Evolutionary conservation across 2,797 vertebrate species (phyloP), one percentile per base, ranked within the genome.

Genomic region (Rhodeus uyekii): DNA sequence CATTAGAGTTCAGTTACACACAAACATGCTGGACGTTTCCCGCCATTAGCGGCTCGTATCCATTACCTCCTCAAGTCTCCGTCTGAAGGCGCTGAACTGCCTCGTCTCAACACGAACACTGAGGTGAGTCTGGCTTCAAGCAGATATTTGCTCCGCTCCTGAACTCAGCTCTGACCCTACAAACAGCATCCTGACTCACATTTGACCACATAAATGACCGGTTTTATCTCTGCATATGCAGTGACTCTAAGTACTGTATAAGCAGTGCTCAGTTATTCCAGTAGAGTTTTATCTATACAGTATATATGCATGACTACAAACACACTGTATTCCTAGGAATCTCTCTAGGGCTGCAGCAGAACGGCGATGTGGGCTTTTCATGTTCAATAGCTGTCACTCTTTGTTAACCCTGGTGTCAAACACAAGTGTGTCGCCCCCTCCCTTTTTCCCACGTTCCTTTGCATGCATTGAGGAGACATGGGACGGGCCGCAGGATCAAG

Each of bases 1-100:
- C 88, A 84, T 88, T 89, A 90, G 79, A 88, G 84, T 60, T 84
- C 80, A 65, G 87, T 92, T 91, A 88, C 90, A 88, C 77, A 85
- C 82, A 81, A 68, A 81, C 80, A 84, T 24, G 46, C 61, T 27
- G 74, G 3, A 39, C 76, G 84, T 87, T 81, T 86, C 90, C 83
- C 73, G 42, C 84, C 86, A 87, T 90, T 87, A 88, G 44, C 85
- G 80, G 69, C 65, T n/a, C 0, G 85, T 90, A 87, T 91, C 83
- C 1, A 60, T 88, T 90, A 89, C 88, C 73, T 60, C 67, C 50
- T 61, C 50, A 8, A 63, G 67, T 61, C n/a, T 29, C 27, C 1
- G 8, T 13, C 34, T 72, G 58, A 69, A 16, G 39, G 27, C 10
- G 9, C 32, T 10, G 61, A 29, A 18, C 48, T 34, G 61, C 46